Conservation (phyloP, 2,888 invertebrate genomes). For the Ichneumon xanthorius region DNA sequence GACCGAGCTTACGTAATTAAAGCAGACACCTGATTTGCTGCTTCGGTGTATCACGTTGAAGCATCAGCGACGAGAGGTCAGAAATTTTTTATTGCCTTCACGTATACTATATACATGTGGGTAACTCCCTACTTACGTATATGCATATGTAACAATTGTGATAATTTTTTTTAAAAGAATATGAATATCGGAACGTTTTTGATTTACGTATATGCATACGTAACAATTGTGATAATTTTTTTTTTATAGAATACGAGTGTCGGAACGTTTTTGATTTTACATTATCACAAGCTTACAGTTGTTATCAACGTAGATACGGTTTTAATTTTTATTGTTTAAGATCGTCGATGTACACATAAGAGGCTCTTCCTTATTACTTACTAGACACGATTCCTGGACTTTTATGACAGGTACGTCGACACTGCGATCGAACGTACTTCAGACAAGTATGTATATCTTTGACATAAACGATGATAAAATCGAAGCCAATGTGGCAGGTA, state of each 20-base stretch:
- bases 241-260: too few relatives aligned
- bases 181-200: background rate
- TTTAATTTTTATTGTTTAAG: background rate
- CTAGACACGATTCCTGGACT: slow-evolving; percentile 40
- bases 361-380: background rate
- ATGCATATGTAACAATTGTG: background rate
- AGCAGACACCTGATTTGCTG: slow-evolving; percentile 67
- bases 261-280: background rate
- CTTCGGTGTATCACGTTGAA: slow-evolving; percentile 55
- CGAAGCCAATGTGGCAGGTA: slow-evolving; percentile 22
- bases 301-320: background rate
- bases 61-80: slow-evolving; percentile 42
- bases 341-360: background rate
- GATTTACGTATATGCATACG: background rate
- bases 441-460: slow-evolving; percentile 8
- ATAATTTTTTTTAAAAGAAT: background rate
- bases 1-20: slow-evolving; percentile 67
- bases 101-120: background rate
- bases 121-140: background rate
- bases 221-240: background rate
- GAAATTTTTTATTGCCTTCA: slow-evolving; percentile 14
- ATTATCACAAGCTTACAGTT: background rate
- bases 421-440: slow-evolving; percentile 29
- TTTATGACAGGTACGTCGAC: slow-evolving; percentile 37
- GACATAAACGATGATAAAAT: slow-evolving; percentile 37